Base-by-base conservation (phyloP, 2,113 vertebrate species). In the Caloenas nicobarica region DNA sequence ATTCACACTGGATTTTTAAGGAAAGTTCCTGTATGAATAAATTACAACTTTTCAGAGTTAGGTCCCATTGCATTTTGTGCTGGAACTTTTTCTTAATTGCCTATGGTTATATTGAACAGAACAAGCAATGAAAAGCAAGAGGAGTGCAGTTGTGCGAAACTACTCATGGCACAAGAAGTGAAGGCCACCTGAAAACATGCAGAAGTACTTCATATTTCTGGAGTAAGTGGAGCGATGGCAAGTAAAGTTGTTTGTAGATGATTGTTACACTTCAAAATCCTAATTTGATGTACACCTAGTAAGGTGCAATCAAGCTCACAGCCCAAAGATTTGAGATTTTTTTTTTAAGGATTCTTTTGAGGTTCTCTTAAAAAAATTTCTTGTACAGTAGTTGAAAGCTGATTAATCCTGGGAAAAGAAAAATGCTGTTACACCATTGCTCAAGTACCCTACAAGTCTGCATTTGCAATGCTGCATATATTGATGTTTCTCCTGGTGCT, bases 391-490 rank as follows among this genome's bases (percentile, higher is more conserved):
- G 23, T 46, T 44, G n/a, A 44, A 77, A 88, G 13, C 8, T 36
- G 33, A 7, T 81, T 57, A 76, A 65, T 76, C 18, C 16, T 79
- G 25, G 36, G 26, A 17, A 54, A 13, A 85, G 42, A 33, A 58
- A 26, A 46, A 34, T 7, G 26, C 18, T 56, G 4, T 28, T 73
- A 8, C 0, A 1, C 12, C n/a, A 7, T 40, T 81, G 46, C 29
- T 62, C 7, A 44, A 50, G 38, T 54, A 17, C 6, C 1, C 16
- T 81, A 9, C 4, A 36, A 36, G 44, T 26, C 48, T 60, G 0
- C 2, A 0, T 94, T n/a, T 80, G 44, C 40, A 64, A 1, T 40
- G 23, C 22, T 21, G 7, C 28, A 24, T 65, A 13, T 2, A 2
- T 46, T 70, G 64, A 13, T 31, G 24, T 71, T 90, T 61, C 5